Evolutionary conservation across 2,113 vertebrate genomes (phyloP), one percentile per base, ranked within the genome.

Genomic region (Euleptes europaea): DNA sequence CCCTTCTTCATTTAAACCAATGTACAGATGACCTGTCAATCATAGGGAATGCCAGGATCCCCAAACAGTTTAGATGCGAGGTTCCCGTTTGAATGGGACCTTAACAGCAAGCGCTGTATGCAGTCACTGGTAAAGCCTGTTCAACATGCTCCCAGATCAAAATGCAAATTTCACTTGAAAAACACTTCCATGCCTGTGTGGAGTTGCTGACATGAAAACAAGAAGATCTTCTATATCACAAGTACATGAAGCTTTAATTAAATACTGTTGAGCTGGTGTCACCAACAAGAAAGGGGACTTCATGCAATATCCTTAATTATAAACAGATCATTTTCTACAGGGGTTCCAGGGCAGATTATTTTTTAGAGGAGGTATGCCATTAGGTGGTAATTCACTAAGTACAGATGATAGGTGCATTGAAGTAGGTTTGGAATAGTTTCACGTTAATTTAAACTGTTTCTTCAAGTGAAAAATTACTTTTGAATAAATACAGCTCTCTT

Each of bases 161-260:
- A 83, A 78, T 71, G 81, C 87, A 76, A 66, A 86, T 79, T 90
- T 83, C 73, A 88, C 63, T 91, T 90, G 40, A 57, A 84, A 89
- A 91, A 88, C 78, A 77, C 13, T 40, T 69, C 82, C 87, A 84
- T 0, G 0, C 60, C 60, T 44, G n/a, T 26, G 2, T 38, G 40
- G 84, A 84, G 74, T 15, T 84, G 81, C 44, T 88, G 88, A 88
- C 89, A 92, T n/a, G 71, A 89, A 92, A 93, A 92, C 86, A 90
- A 92, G 63, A n/a, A 86, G 83, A 88, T 93, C 17, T 0, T 86
- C 71, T 88, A 92, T 77, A 57, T 74, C 49, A 86, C 84, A 65
- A 90, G 80, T 85, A 94, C 91, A 93, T 19, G 80, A 86, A 80
- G 86, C 90, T 89, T 86, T 93, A 92, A 93, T 91, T 94, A 92